Percentiles rank a stretch among this genome's conserved stretches.
These are phyloP conservation scores for Cyanoliseus patagonus DNA, from an alignment of 2,113 vertebrate species.

Conservation along the genomic window DNA sequence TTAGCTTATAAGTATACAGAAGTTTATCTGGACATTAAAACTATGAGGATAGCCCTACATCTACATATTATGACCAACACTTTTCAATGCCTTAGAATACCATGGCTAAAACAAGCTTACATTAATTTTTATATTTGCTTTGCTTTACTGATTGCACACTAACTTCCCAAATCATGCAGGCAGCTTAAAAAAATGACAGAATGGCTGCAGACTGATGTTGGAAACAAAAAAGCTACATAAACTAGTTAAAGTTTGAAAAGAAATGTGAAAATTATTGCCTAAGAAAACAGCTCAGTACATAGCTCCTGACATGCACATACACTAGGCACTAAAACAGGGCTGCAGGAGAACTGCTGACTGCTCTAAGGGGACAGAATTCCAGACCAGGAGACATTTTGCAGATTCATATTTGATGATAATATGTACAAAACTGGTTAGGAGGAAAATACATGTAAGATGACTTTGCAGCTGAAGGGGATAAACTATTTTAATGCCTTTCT, in stretches of 20 bases:
- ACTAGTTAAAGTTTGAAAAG: background rate
- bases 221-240: background rate
- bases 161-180: background rate
- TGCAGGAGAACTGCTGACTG: background rate
- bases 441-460: background rate
- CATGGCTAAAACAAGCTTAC: background rate
- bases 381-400: constrained; percentile 16
- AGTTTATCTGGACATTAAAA: background rate
- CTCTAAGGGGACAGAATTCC: background rate
- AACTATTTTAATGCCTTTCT: constrained; percentile 31
- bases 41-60: background rate
- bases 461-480: background rate
- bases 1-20: background rate
- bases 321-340: background rate
- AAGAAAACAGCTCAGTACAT: background rate
- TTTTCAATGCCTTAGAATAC: background rate
- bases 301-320: fast-evolving
- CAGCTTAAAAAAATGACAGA: background rate
- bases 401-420: constrained; percentile 3
- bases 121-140: background rate
- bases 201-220: background rate
- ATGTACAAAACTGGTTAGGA: constrained; percentile 6
- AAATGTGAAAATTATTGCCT: background rate
- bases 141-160: fast-evolving
- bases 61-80: background rate